Conservation (phyloP, 2,113 vertebrate genomes). For the Agelaius tricolor region DNA sequence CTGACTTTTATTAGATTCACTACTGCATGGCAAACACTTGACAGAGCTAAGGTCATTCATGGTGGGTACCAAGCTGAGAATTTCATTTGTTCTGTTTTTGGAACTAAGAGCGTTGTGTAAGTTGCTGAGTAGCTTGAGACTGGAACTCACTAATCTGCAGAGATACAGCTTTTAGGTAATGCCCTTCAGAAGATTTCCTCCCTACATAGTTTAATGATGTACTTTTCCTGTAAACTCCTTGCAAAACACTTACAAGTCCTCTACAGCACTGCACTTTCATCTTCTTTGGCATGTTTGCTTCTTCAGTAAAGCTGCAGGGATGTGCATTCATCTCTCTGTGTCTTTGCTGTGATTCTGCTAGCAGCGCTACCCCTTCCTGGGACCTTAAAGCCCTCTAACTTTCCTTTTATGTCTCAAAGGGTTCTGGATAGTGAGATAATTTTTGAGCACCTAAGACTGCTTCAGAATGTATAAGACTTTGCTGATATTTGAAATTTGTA, state of each 20-base stretch:
- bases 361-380: background rate
- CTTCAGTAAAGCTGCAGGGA: background rate
- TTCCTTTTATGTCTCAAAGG: background rate
- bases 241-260: background rate
- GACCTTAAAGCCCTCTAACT: background rate
- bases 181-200: background rate
- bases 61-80: background rate
- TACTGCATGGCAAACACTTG: background rate
- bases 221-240: background rate
- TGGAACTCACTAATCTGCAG: background rate
- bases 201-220: background rate
- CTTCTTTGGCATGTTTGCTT: background rate
- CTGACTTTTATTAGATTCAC: background rate
- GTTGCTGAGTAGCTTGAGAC: background rate
- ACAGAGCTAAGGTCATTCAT: background rate
- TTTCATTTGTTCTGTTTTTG: background rate
- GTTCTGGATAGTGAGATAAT: background rate
- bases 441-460: background rate
- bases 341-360: background rate
- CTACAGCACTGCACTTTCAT: background rate
- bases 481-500: background rate
- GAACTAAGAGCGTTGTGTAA: background rate
- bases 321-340: background rate
- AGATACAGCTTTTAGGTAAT: background rate
- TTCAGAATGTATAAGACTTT: background rate